Conservation (phyloP, 2,113 vertebrate species). For the Enhydra lutris region DNA sequence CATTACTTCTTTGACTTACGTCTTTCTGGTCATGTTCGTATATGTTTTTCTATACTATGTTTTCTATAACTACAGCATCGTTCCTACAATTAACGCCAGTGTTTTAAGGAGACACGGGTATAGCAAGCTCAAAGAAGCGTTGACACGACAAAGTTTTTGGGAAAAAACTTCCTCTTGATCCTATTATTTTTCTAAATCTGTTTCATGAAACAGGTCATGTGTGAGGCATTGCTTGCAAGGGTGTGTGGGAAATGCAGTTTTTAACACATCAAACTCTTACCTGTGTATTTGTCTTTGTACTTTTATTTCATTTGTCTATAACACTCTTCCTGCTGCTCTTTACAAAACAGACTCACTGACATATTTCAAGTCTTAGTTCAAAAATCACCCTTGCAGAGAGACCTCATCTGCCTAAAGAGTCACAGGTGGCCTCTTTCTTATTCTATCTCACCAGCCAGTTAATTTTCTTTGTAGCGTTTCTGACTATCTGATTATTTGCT, state of each 20-base stretch:
- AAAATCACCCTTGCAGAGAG: background rate
- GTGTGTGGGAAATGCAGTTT: background rate
- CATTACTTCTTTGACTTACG: background rate
- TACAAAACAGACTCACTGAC: background rate
- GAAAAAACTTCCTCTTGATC: background rate
- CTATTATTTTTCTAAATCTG: background rate
- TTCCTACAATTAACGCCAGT: background rate
- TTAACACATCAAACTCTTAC: background rate
- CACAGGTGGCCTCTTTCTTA: background rate
- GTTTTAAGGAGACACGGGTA: background rate
- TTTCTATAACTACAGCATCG: background rate
- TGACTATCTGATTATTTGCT: background rate
- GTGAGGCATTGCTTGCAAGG: background rate
- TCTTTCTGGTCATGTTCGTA: background rate
- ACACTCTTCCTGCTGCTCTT: background rate
- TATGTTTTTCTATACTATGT: background rate
- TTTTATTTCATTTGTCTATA: background rate
- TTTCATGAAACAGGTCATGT: background rate
- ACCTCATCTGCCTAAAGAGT: background rate
- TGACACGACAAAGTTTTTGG: background rate
- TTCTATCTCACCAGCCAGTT: background rate
- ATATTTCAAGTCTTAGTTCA: background rate
- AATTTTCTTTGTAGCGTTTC: background rate
- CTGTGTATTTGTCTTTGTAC: background rate
- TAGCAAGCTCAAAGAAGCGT: background rate